Percentiles rank a stretch among this genome's conserved stretches.
phyloP scores from a whole-genome alignment of 2,797 vertebrate species.

The Vespertilio murinus region DNA sequence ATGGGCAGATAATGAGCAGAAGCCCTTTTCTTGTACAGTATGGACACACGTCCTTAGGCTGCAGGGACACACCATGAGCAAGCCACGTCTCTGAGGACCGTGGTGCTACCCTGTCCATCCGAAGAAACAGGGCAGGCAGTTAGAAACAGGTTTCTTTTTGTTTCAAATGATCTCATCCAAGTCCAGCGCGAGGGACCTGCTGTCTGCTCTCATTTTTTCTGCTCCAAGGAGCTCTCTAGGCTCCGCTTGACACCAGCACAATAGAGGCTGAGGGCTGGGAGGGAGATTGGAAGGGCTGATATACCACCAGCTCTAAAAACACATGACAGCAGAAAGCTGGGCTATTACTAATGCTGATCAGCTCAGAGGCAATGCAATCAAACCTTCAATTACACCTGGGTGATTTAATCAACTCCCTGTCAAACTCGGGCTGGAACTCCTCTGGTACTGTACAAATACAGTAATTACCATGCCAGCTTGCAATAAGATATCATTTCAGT shows the following conservation, averaged over 20 bases:
- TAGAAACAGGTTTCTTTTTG: constrained; percentile 33
- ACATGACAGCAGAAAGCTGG: constrained; percentile 36
- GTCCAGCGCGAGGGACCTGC: neutral
- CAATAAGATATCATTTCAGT: constrained; percentile 75
- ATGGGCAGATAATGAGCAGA: neutral
- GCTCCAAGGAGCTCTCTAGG: neutral
- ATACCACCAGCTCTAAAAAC: constrained; percentile 35
- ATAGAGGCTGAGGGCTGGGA: neutral
- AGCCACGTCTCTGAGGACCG: neutral
- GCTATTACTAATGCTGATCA: constrained; percentile 62
- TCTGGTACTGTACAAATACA: constrained; percentile 68
- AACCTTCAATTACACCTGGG: constrained; percentile 79
- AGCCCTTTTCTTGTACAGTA: neutral
- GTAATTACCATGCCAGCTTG: constrained; percentile 73
- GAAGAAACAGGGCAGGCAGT: constrained; percentile 23
- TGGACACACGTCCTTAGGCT: neutral
- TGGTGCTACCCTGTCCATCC: neutral
- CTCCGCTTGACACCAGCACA: neutral
- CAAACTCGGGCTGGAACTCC: constrained; percentile 68
- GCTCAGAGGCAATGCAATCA: constrained; percentile 75
- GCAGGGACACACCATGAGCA: neutral
- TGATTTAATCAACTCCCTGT: constrained; percentile 81
- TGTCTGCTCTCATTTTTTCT: constrained; percentile 54
- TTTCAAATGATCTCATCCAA: constrained; percentile 50
- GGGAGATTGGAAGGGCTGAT: neutral